A percentile compares a stretch with the other conserved stretches of the same genome.
phyloP scores from a whole-genome alignment of 2,113 vertebrate genomes.

The Callorhinus ursinus region DNA sequence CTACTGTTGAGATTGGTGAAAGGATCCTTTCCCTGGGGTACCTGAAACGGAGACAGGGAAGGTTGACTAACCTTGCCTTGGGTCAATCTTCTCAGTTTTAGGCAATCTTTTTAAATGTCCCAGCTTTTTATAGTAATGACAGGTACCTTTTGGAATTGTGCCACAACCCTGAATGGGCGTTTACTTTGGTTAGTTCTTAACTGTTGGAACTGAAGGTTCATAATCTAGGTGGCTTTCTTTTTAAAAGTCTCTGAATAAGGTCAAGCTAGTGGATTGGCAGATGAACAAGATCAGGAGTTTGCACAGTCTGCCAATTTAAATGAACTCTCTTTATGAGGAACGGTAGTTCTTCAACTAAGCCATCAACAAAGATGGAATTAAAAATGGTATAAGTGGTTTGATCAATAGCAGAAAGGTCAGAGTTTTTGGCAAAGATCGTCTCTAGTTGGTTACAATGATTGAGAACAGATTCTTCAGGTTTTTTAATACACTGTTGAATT shows the following conservation, averaged over 20 bases:
- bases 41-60: neutral
- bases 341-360: neutral
- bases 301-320: neutral
- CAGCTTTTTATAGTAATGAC: neutral
- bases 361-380: neutral
- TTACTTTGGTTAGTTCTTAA: neutral
- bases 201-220: neutral
- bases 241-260: neutral
- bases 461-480: neutral
- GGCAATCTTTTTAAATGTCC: neutral
- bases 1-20: neutral
- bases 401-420: neutral
- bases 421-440: neutral
- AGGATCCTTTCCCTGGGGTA: neutral
- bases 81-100: neutral
- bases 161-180: neutral
- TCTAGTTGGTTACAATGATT: neutral
- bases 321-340: neutral
- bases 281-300: neutral
- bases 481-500: too few relatives aligned
- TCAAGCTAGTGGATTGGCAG: neutral
- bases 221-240: neutral
- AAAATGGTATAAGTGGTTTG: neutral
- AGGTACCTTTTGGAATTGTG: neutral
- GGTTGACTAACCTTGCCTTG: neutral